Conservation (phyloP, 2,113 vertebrate genomes). For the Motacilla alba region DNA sequence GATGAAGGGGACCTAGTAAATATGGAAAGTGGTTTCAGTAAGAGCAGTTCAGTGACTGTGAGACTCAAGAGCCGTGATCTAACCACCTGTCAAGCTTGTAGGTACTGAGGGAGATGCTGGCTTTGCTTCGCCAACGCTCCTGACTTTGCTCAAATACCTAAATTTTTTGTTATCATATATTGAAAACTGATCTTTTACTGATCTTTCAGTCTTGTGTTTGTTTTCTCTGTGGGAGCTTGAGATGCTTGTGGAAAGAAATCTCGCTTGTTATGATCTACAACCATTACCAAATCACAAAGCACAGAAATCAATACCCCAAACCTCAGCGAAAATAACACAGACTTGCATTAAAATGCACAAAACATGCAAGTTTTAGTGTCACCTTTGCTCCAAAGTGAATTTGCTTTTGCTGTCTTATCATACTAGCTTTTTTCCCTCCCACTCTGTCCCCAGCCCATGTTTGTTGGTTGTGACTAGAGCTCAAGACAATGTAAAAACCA, state of each 20-base stretch:
- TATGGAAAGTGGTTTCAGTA: background rate
- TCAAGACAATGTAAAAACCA: background rate
- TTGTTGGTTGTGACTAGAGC: background rate
- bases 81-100: background rate
- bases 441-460: accelerated
- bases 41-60: background rate
- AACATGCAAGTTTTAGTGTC: background rate
- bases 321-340: background rate
- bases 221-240: background rate
- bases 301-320: background rate
- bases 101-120: accelerated
- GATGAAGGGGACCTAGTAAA: background rate
- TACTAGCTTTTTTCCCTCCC: background rate
- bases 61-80: background rate
- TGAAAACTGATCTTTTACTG: background rate
- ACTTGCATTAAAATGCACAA: background rate
- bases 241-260: background rate
- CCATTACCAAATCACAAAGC: background rate
- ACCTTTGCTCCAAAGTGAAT: background rate
- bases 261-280: background rate
- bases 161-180: background rate
- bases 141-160: background rate
- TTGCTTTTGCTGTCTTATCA: background rate
- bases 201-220: background rate
- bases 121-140: background rate